These are phyloP conservation scores for Euzophera pinguis DNA, from an alignment of 2,888 invertebrate species.

Conservation along the genomic window DNA sequence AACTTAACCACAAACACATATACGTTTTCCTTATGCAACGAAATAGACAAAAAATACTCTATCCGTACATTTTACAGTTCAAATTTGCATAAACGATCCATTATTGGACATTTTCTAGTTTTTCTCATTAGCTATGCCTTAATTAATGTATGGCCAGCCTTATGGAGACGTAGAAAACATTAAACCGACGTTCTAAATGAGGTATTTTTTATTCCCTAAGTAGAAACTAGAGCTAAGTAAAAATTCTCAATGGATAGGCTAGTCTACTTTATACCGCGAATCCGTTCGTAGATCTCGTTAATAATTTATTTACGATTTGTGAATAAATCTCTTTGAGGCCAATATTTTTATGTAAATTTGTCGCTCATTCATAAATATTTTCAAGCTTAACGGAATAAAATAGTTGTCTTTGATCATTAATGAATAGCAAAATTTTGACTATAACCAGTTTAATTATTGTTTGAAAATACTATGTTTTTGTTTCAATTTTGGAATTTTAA, in stretches of 20 bases:
- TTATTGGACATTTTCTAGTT: constrained; percentile 12
- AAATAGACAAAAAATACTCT: neutral
- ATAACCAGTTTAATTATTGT: no score
- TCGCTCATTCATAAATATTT: no score
- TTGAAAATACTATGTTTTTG: no score
- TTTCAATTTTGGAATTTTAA: no score
- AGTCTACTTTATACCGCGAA: neutral
- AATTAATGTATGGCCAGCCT: constrained; percentile 24
- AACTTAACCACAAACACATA: neutral
- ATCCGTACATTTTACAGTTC: neutral
- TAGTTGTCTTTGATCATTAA: no score
- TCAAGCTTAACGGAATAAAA: no score
- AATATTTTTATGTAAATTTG: no score
- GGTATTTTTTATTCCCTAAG: constrained; percentile 14
- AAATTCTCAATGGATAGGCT: neutral
- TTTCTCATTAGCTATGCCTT: constrained; percentile 21
- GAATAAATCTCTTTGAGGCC: no score
- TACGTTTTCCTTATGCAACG: neutral
- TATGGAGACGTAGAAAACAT: constrained; percentile 18
- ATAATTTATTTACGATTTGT: no score
- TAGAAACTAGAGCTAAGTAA: constrained; percentile 10
- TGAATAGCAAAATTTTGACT: no score
- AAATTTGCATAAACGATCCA: constrained; percentile 12
- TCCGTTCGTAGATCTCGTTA: neutral
- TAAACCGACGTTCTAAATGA: constrained; percentile 19